phyloP scores from a whole-genome alignment of 1,140 invertebrate species.

The Drosophila pectinifera region DNA sequence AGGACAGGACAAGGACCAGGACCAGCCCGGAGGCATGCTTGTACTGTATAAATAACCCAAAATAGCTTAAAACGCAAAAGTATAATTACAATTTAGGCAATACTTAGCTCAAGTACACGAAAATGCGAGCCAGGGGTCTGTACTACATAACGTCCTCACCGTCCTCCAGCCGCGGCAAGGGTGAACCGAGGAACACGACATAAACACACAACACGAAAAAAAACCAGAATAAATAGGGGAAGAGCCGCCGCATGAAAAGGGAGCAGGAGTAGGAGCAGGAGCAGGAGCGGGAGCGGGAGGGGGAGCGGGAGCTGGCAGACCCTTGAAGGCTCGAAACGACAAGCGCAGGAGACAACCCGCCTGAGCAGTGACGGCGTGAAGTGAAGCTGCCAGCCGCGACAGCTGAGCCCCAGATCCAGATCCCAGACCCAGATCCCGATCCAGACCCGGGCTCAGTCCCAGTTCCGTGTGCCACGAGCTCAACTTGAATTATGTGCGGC shows the following conservation, averaged over 20 bases:
- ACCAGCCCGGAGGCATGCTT: slow-evolving; percentile 4
- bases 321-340: slow-evolving; percentile 38
- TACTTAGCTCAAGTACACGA: slow-evolving; percentile 71
- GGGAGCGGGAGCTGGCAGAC: slow-evolving; percentile 13
- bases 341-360: slow-evolving; percentile 46
- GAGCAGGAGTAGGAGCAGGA: neutral
- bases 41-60: slow-evolving; percentile 57
- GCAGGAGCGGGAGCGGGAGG: neutral
- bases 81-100: slow-evolving; percentile 82
- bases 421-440: slow-evolving; percentile 44
- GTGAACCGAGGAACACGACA: slow-evolving; percentile 37
- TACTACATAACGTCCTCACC: slow-evolving; percentile 9
- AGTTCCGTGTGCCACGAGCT: slow-evolving; percentile 71
- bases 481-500: slow-evolving; percentile 80
- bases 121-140: slow-evolving; percentile 36
- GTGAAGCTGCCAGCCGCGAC: slow-evolving; percentile 78
- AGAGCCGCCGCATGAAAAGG: slow-evolving; percentile 5
- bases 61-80: slow-evolving; percentile 74
- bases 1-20: slow-evolving; percentile 20
- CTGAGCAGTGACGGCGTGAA: slow-evolving; percentile 63
- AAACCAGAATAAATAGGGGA: slow-evolving; percentile 32
- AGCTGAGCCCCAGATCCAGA: slow-evolving; percentile 68
- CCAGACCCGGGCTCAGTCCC: slow-evolving; percentile 43
- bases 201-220: slow-evolving; percentile 7
- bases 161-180: slow-evolving; percentile 39